Percentiles rank a stretch among this genome's conserved stretches.
These are phyloP conservation scores for Trachelus troglodyta DNA, from an alignment of 2,888 invertebrate species.

Conservation along the genomic window DNA sequence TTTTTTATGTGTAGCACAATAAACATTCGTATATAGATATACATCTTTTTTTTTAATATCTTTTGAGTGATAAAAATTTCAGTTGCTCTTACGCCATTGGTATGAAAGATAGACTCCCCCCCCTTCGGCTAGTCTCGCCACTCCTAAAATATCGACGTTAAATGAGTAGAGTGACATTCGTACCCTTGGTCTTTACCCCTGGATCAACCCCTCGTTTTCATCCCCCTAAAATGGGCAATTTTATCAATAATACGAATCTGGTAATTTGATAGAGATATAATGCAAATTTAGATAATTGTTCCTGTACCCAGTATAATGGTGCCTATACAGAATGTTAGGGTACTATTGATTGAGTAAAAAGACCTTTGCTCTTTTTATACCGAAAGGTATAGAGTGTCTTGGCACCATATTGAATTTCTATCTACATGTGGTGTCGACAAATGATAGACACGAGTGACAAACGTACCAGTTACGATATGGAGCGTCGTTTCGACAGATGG, in stretches of 20 bases:
- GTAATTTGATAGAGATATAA: conserved; percentile 66
- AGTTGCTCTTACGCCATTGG: background rate
- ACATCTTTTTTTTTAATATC: background rate
- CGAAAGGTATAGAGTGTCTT: conserved; percentile 47
- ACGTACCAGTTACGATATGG: background rate
- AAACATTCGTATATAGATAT: background rate
- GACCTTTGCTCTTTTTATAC: conserved; percentile 42
- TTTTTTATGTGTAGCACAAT: background rate
- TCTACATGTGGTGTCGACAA: conserved; percentile 52
- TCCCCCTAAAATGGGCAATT: conserved; percentile 61
- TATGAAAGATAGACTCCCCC: too few relatives aligned
- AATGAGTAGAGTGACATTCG: conserved; percentile 47
- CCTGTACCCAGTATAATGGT: conserved; percentile 30
- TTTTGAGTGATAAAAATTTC: background rate
- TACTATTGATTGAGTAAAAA: conserved; percentile 18
- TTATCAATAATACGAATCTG: conserved; percentile 66
- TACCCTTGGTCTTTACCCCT: conserved; percentile 30
- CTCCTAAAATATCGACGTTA: conserved; percentile 41
- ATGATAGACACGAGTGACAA: conserved; percentile 43
- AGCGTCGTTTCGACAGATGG: conserved; percentile 37
- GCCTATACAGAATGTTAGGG: background rate
- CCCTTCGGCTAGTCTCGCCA: background rate
- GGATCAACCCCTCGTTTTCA: conserved; percentile 23
- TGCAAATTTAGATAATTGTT: conserved; percentile 66
- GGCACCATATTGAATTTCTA: conserved; percentile 56